Evolutionary conservation across 2,113 vertebrate species (phyloP).

Genomic region (Varanus salvator): DNA sequence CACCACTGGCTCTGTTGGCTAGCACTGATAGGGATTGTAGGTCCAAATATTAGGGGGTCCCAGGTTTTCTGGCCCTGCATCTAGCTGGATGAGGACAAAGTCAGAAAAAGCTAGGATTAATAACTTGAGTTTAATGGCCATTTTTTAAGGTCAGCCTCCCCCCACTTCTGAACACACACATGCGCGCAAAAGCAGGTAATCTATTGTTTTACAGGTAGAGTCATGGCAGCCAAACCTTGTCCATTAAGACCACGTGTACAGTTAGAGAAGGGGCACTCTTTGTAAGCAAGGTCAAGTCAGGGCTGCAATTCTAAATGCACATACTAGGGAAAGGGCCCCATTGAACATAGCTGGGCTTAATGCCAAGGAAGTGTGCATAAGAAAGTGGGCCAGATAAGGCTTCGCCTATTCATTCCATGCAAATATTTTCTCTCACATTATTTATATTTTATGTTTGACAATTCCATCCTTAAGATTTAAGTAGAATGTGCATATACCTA

Average conservation of each 20-base stretch:
- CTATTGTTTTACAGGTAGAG: neutral
- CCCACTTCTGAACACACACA: slow-evolving; percentile 29
- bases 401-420: neutral
- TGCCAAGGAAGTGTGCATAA: neutral
- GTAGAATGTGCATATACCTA: slow-evolving; percentile 23
- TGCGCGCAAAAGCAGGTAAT: neutral
- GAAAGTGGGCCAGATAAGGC: neutral
- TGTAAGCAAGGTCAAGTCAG: neutral
- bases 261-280: neutral
- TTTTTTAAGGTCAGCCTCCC: neutral
- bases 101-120: neutral
- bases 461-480: neutral
- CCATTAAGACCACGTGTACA: neutral
- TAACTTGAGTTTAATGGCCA: neutral
- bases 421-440: neutral
- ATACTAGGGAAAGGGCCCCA: neutral
- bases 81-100: slow-evolving; percentile 29
- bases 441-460: neutral
- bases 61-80: neutral
- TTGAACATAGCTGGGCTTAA: neutral
- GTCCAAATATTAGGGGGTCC: too few relatives aligned
- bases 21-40: too few relatives aligned
- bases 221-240: neutral
- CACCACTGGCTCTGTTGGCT: too few relatives aligned
- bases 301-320: neutral